Percentiles rank a stretch among this genome's conserved stretches.
These are phyloP conservation scores for Phalacrocorax brasilianus DNA, from an alignment of 2,113 vertebrate genomes.

Conservation along the genomic window DNA sequence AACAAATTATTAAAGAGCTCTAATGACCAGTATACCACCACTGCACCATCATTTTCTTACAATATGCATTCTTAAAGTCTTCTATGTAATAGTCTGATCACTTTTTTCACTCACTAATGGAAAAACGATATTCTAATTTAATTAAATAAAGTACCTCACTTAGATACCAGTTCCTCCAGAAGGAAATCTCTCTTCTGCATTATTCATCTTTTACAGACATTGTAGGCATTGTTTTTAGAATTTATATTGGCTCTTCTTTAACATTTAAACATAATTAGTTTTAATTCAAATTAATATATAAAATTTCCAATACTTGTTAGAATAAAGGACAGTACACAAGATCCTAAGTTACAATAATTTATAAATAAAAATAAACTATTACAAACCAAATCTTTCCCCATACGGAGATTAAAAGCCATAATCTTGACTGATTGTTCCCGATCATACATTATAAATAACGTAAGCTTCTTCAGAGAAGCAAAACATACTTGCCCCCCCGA, in stretches of 20 bases:
- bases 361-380: slow-evolving; percentile 80
- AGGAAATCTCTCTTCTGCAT: slow-evolving; percentile 42
- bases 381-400: slow-evolving; percentile 77
- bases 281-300: slow-evolving; percentile 61
- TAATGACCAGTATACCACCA: not conserved
- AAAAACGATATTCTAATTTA: slow-evolving; percentile 27
- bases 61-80: not conserved
- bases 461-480: slow-evolving; percentile 82
- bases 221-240: not conserved
- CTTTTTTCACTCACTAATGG: not conserved
- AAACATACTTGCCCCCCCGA: slow-evolving; percentile 74
- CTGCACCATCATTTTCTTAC: not conserved
- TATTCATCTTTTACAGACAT: not conserved
- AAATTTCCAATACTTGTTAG: slow-evolving; percentile 52
- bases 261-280: slow-evolving; percentile 26
- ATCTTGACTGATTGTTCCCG: slow-evolving; percentile 75
- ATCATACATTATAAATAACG: slow-evolving; percentile 70
- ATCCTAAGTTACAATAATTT: slow-evolving; percentile 70
- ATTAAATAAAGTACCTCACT: slow-evolving; percentile 40
- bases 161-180: slow-evolving; percentile 67
- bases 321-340: slow-evolving; percentile 71
- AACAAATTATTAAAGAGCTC: slow-evolving; percentile 14
- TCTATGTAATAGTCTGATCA: not conserved
- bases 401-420: slow-evolving; percentile 75
- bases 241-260: slow-evolving; percentile 46